Base-by-base conservation (phyloP, 2,888 invertebrate species). In the Apodemia duryi region DNA sequence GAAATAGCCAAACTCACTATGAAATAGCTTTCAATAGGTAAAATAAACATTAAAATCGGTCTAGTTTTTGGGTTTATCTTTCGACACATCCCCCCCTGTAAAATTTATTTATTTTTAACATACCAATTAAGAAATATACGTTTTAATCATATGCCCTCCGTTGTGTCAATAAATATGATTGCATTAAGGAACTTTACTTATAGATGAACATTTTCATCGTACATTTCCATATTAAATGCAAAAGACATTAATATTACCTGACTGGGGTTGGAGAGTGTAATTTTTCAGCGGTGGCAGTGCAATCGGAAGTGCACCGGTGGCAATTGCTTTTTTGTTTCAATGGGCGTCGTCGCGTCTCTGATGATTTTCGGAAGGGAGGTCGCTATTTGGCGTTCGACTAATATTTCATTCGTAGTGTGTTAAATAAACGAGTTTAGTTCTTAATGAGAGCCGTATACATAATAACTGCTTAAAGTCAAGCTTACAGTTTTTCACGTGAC, bases 301-400 rank as follows among this genome's bases (percentile, higher is more conserved):
- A 91, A 88, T 89, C 89, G 91, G 90, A 90, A 88, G 85, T 81
- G 81, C 82, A 83, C 83, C 83, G 84, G 84, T 82, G 84, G 76
- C 84, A 77, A 77, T 76, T 75, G 82, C 82, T 85, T 89, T 91
- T 91, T 90, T 91, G 88, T 89, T 88, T 86, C 82, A 77, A 79
- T 75, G 73, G 74, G 77, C 76, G 79, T 75, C 78, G 79, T 75
- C 78, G 79, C 76, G 76, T 73, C 76, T 76, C 77, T 83, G 88
- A 89, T 86, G 88, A 86, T 77, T 85, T 85, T 87, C 91, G 90
- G 90, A 91, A 90, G 86, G 78, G 82, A 85, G 84, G 82, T 86
- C 85, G 84, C 82, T 80, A 80, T 79, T 81, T 81, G 78, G 79
- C 69, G 77, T 83, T 84, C 82, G 80, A 81, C 82, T 84, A 84